phyloP scores from a whole-genome alignment of 1,140 invertebrate species.

The Rhagoletis zephyria region DNA sequence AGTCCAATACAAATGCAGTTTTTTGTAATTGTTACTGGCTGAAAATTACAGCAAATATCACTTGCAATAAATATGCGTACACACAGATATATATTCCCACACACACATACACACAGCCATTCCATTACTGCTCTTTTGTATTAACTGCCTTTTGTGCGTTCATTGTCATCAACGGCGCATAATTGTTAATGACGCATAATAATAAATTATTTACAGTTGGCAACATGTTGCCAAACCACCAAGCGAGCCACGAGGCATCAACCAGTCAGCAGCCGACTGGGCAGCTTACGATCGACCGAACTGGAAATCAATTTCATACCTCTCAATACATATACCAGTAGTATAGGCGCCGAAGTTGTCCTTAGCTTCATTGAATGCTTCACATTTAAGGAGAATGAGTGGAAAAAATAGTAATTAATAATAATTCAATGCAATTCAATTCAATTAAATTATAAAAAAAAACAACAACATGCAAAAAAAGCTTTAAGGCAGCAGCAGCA shows the following conservation, averaged over 20 bases:
- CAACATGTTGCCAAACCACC: conserved; percentile 46
- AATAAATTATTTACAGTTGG: conserved; percentile 53
- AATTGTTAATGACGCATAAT: conserved; percentile 53
- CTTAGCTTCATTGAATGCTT: background rate
- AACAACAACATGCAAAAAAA: background rate
- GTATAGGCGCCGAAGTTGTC: background rate
- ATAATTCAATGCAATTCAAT: conserved; percentile 49
- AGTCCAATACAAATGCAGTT: background rate
- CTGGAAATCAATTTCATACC: background rate
- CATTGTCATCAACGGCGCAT: conserved; percentile 48
- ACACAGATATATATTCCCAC: background rate
- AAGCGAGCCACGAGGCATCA: background rate
- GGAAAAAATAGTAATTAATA: background rate
- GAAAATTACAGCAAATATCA: conserved; percentile 42
- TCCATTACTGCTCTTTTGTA: background rate
- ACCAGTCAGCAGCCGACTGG: background rate
- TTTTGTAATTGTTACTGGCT: conserved; percentile 29
- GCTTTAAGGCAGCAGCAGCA: background rate
- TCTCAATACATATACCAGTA: background rate
- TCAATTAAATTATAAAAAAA: conserved; percentile 38
- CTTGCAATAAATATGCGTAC: background rate
- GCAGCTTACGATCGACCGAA: background rate
- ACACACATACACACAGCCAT: background rate
- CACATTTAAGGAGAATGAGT: background rate
- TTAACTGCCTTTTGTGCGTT: background rate